phyloP scores from a whole-genome alignment of 1,140 invertebrate species.

The Philotrypesis tridentata region DNA sequence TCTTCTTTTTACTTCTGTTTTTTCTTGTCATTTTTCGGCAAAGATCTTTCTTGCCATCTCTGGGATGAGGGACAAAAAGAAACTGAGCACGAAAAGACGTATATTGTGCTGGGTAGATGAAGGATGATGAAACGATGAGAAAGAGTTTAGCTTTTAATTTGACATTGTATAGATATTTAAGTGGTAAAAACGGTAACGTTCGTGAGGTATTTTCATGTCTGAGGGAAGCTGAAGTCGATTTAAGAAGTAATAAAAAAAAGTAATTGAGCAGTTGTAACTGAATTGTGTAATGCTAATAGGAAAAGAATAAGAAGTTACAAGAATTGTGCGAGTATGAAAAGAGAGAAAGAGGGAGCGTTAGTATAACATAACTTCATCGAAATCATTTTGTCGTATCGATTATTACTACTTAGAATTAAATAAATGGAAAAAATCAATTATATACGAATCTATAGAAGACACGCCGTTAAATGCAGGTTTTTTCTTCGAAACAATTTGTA shows the following conservation, averaged over 20 bases:
- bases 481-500: conserved; percentile 41
- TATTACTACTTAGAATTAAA: conserved; percentile 25
- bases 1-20: neutral
- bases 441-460: conserved; percentile 33
- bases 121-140: neutral
- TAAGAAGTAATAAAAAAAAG: conserved; percentile 1
- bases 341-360: neutral
- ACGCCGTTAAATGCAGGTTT: conserved; percentile 29
- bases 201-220: conserved; percentile 27
- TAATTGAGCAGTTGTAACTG: neutral
- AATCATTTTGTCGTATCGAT: conserved; percentile 41
- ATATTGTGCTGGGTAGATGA: neutral
- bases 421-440: conserved; percentile 29
- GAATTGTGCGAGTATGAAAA: conserved; percentile 2
- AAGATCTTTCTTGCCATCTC: neutral
- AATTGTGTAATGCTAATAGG: conserved; percentile 5
- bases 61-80: neutral
- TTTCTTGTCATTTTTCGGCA: neutral
- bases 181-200: conserved; percentile 15
- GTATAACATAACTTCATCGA: conserved; percentile 17
- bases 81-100: neutral
- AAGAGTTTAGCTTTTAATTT: conserved; percentile 26
- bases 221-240: neutral
- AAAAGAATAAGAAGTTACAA: conserved; percentile 13
- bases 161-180: conserved; percentile 39